phyloP scores from a whole-genome alignment of 1,140 invertebrate genomes.

The Philopotamus ludificatus region DNA sequence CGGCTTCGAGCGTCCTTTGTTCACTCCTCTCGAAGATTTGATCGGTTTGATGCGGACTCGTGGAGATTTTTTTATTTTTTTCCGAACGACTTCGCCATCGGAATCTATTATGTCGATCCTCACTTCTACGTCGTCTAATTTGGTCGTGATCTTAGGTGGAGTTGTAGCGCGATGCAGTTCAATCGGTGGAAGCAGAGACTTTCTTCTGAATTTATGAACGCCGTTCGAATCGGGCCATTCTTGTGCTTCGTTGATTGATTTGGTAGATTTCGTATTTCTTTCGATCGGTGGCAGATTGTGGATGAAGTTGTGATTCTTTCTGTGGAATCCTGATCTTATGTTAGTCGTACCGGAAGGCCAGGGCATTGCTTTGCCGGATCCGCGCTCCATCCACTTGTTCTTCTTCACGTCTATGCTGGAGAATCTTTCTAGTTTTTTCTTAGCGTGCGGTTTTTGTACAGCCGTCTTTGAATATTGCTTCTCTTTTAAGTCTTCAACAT shows the following conservation, averaged over 20 bases:
- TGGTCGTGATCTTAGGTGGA: neutral
- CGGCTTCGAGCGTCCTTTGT: conserved; percentile 35
- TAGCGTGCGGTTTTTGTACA: neutral
- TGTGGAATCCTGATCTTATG: neutral
- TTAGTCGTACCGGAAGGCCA: neutral
- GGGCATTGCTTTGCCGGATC: neutral
- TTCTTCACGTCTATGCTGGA: neutral
- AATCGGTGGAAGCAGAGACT: conserved; percentile 33
- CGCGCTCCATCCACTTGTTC: neutral
- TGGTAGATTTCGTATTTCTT: neutral
- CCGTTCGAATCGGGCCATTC: conserved; percentile 14
- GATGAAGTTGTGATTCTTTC: neutral
- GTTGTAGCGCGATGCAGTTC: conserved; percentile 13
- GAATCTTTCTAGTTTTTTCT: conserved; percentile 10
- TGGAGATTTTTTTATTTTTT: neutral
- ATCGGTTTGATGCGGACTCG: conserved; percentile 11
- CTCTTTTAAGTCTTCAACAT: neutral
- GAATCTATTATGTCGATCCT: neutral
- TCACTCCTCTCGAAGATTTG: conserved; percentile 35
- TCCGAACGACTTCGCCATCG: neutral
- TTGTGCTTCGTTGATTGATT: neutral
- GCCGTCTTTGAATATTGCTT: conserved; percentile 7
- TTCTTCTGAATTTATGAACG: conserved; percentile 27
- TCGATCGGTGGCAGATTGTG: neutral
- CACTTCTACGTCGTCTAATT: conserved; percentile 7